Evolutionary conservation across 2,113 vertebrate species (phyloP), one percentile per base, ranked within the genome.

Genomic region (Phyllostomus hastatus): DNA sequence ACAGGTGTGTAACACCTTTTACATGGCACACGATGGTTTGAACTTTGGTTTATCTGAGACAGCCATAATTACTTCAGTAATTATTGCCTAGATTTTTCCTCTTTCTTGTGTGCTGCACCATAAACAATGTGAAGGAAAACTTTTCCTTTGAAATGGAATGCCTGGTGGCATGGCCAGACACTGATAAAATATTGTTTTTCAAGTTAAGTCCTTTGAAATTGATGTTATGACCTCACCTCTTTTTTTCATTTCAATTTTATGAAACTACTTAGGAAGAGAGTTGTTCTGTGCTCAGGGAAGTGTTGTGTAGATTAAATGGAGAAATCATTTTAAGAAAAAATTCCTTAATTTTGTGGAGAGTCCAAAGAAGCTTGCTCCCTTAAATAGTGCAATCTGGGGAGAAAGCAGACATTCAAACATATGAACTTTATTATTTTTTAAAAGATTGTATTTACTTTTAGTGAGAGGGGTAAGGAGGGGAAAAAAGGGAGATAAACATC

Each of bases 301-400:
- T 88, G 67, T 89, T 33, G 33, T 85, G 59, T 72, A 46, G 16
- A 69, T 73, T 33, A 59, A 50, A 70, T 66, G 28, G 73, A 73
- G 73, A 89, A 86, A 78, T 83, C 79, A 86, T 95, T 83, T 87
- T 41, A 79, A 93, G 85, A 52, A 92, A 95, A 78, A 78, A 52
- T 52, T 4, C 24, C 76, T 82, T 61, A 24, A 10, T 46, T 35
- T 64, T 72, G 14, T 78, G 11, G 66, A 33, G 52, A 57, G 17
- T 88, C 33, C 10, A 64, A 66, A 50, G 22, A 88, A 64, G 2
- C 20, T 43, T 73, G 10, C 22, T 82, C 22, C 11, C 43, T 94
- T 69, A 81, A 78, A 91, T 9, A 59, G 70, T 43, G 48, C 4
- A 79, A 4, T 48, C 9, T 50, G 35, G 33, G n/a, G 79, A 96